Conservation (phyloP, 2,797 vertebrate genomes). For the Thaleichthys pacificus region DNA sequence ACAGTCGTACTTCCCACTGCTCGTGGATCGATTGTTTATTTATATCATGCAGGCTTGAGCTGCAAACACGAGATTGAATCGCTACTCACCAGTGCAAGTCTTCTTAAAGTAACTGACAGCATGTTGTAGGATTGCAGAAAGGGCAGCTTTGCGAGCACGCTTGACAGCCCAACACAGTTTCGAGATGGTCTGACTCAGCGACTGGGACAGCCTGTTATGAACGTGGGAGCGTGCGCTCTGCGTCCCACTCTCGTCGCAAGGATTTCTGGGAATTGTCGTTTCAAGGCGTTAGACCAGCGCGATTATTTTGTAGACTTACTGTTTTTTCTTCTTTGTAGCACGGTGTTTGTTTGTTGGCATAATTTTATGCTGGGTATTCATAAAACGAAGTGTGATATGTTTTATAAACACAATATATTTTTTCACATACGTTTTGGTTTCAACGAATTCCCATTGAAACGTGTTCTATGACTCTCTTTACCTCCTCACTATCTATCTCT, state of each 20-base stretch:
- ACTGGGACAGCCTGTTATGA: conserved; percentile 24
- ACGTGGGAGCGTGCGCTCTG: conserved; percentile 25
- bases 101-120: conserved; percentile 70
- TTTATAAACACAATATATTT: no score
- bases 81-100: conserved; percentile 67
- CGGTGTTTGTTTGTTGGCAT: not conserved
- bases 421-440: not conserved
- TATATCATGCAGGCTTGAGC: not conserved
- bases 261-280: conserved; percentile 60
- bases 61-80: not conserved
- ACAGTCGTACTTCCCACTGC: not conserved
- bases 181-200: not conserved
- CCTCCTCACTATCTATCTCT: no score
- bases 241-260: conserved; percentile 13
- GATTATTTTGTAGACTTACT: not conserved
- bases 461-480: not conserved
- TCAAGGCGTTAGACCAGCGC: not conserved
- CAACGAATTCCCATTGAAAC: not conserved
- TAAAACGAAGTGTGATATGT: no score
- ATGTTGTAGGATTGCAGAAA: conserved; percentile 57
- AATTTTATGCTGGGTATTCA: no score
- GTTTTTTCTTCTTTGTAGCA: not conserved
- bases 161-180: conserved; percentile 31
- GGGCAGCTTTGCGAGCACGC: conserved; percentile 13
- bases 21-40: not conserved